phyloP scores from a whole-genome alignment of 2,888 invertebrate genomes.

The Norana najaformis region DNA sequence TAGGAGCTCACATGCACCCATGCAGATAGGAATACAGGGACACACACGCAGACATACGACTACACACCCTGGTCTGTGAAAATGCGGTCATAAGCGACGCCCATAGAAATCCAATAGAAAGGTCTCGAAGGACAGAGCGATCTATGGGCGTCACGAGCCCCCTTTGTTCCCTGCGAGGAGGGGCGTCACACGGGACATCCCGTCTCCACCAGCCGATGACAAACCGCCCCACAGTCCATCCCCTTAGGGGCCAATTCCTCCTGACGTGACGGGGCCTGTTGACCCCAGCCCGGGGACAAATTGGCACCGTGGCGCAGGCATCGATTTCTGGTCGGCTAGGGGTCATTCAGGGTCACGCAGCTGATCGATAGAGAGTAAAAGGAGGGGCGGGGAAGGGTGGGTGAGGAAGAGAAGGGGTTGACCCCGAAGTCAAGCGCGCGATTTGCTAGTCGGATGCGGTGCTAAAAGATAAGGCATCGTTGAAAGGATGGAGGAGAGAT shows the following conservation, averaged over 20 bases:
- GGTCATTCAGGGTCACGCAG: neutral
- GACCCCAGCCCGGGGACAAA: neutral
- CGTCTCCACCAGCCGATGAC: neutral
- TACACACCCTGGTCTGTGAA: neutral
- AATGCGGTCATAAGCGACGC: neutral
- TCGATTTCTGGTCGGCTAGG: neutral
- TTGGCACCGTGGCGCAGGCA: neutral
- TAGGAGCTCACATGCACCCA: too few relatives aligned
- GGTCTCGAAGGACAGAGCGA: neutral
- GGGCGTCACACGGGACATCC: neutral
- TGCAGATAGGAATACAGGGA: too few relatives aligned
- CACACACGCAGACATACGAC: neutral
- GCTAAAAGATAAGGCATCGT: neutral
- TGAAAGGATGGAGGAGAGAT: neutral
- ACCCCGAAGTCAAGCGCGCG: neutral
- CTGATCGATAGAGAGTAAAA: neutral
- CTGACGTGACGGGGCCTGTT: neutral
- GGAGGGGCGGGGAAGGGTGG: neutral
- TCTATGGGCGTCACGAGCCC: neutral
- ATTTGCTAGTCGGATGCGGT: slow-evolving; percentile 5
- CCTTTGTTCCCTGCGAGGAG: neutral
- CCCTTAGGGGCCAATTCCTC: neutral
- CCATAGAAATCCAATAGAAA: slow-evolving; percentile 6
- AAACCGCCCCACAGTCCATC: neutral
- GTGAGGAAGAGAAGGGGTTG: neutral